A percentile compares a stretch with the other conserved stretches of the same genome.
Conservation (phyloP, 1,140 invertebrate genomes). For the Drosophila nigrodunni region DNA sequence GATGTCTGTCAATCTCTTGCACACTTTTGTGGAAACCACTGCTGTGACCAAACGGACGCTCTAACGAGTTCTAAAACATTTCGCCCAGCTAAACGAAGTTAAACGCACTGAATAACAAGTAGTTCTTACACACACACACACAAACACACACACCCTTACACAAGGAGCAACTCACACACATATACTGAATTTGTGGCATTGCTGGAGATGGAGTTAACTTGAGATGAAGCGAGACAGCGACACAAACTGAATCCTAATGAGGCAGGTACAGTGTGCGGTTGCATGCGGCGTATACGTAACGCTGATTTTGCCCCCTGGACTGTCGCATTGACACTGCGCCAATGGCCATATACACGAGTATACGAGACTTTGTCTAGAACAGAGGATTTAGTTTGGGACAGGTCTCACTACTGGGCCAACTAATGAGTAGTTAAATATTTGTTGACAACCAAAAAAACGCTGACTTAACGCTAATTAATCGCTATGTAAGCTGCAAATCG, state of each 20-base stretch:
- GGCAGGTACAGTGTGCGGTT: constrained; percentile 51
- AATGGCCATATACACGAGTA: neutral
- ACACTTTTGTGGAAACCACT: constrained; percentile 25
- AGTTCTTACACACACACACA: constrained; percentile 55
- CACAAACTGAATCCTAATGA: constrained; percentile 72
- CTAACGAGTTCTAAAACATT: constrained; percentile 81
- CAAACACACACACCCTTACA: constrained; percentile 18
- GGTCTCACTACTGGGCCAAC: constrained; percentile 16
- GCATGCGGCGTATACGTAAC: constrained; percentile 65
- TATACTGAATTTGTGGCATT: constrained; percentile 34
- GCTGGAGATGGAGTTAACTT: constrained; percentile 57
- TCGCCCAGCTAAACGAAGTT: constrained; percentile 79
- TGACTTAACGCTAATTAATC: constrained; percentile 72
- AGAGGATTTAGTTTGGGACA: neutral
- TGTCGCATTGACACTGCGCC: constrained; percentile 40
- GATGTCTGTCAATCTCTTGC: constrained; percentile 54
- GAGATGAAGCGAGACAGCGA: constrained; percentile 59
- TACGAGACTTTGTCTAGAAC: constrained; percentile 1
- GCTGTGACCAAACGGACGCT: constrained; percentile 41
- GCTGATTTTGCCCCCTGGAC: constrained; percentile 40
- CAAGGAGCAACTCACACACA: constrained; percentile 11
- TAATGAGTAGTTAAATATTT: constrained; percentile 80
- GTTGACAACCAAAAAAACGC: constrained; percentile 59
- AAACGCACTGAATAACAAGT: constrained; percentile 81
- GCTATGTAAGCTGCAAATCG: constrained; percentile 64